phyloP scores from a whole-genome alignment of 2,797 vertebrate species.

The Gymnocypris eckloni region DNA sequence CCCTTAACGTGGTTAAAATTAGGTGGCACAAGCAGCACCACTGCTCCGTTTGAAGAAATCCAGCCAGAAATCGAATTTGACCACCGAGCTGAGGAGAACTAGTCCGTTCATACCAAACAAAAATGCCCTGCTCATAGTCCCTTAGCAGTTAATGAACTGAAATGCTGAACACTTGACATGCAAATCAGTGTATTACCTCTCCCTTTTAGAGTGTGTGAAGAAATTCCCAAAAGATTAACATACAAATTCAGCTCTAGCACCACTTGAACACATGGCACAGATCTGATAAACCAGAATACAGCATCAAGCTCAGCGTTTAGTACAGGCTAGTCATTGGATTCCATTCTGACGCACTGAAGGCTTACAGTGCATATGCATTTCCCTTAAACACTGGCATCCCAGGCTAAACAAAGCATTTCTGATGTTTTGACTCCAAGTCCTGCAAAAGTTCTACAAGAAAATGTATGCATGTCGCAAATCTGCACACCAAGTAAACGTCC shows the following conservation, averaged over 20 bases:
- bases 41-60: background rate
- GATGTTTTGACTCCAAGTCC: constrained; percentile 26
- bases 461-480: constrained; percentile 30
- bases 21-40: constrained; percentile 13
- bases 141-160: background rate
- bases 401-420: background rate
- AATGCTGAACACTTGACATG: constrained; percentile 1
- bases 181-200: background rate
- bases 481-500: constrained; percentile 34
- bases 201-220: constrained; percentile 20
- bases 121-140: constrained; percentile 23
- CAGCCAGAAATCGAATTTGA: background rate
- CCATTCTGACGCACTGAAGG: background rate
- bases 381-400: background rate
- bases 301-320: background rate
- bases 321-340: background rate
- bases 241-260: constrained; percentile 32
- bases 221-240: constrained; percentile 21
- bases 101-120: background rate
- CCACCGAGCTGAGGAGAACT: background rate
- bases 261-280: constrained; percentile 13
- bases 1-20: background rate
- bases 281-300: background rate
- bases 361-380: background rate
- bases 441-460: constrained; percentile 49